A percentile compares a stretch with the other conserved stretches of the same genome.
These are phyloP conservation scores for Euclidia mi DNA, from an alignment of 2,888 invertebrate genomes.

Conservation along the genomic window DNA sequence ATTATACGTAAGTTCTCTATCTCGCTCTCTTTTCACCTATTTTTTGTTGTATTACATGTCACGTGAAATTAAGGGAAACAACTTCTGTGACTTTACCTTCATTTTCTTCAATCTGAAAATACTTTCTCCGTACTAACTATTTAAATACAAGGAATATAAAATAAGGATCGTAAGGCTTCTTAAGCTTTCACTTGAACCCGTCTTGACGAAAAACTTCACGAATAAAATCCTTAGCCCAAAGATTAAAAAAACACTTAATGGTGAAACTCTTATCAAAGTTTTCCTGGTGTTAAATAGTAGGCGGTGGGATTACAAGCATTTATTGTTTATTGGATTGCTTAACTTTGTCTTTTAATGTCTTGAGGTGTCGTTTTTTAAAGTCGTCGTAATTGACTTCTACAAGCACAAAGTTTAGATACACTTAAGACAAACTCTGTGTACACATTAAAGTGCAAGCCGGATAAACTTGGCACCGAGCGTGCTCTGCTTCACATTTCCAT, in stretches of 20 bases:
- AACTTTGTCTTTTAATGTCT: slow-evolving; percentile 70
- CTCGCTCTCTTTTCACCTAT: slow-evolving; percentile 18
- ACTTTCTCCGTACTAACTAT: slow-evolving; percentile 26
- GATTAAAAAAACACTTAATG: slow-evolving; percentile 60
- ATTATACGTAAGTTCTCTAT: slow-evolving; percentile 50
- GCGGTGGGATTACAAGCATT: slow-evolving; percentile 62
- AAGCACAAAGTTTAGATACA: slow-evolving; percentile 61
- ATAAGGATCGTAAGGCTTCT: slow-evolving; percentile 40
- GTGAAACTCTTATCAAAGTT: slow-evolving; percentile 60
- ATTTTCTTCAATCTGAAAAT: slow-evolving; percentile 33
- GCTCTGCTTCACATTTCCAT: slow-evolving; percentile 18
- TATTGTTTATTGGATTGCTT: slow-evolving; percentile 71
- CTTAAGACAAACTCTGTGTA: slow-evolving; percentile 58
- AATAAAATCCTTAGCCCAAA: slow-evolving; percentile 55
- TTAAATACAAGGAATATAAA: slow-evolving; percentile 45
- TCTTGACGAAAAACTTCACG: slow-evolving; percentile 55
- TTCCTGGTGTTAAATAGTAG: slow-evolving; percentile 65
- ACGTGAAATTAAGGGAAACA: slow-evolving; percentile 34
- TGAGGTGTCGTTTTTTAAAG: slow-evolving; percentile 72
- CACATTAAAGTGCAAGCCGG: slow-evolving; percentile 53
- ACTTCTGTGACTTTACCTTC: slow-evolving; percentile 19
- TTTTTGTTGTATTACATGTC: slow-evolving; percentile 26
- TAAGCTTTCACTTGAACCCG: slow-evolving; percentile 56
- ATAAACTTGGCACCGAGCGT: slow-evolving; percentile 44
- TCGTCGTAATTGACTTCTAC: slow-evolving; percentile 70